A percentile compares a stretch with the other conserved stretches of the same genome.
phyloP scores from a whole-genome alignment of 2,113 vertebrate species.

The Platichthys flesus region DNA sequence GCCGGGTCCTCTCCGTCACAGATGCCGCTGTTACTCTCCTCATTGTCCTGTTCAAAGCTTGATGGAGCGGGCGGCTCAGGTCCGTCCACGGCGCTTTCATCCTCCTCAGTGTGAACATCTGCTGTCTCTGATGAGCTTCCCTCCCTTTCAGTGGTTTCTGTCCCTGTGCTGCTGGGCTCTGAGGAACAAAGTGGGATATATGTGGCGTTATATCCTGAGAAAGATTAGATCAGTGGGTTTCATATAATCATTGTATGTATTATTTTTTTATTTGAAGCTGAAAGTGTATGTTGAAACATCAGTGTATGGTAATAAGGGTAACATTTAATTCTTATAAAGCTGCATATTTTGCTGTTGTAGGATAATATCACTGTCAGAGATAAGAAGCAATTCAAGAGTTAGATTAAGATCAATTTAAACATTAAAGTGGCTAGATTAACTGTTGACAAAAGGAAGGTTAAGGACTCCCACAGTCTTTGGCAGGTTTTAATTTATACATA shows the following conservation, averaged over 20 bases:
- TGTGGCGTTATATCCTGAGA: neutral
- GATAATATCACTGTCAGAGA: neutral
- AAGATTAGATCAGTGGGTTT: neutral
- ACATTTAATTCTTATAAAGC: neutral
- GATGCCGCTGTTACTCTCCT: constrained; percentile 71
- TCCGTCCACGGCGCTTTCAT: constrained; percentile 81
- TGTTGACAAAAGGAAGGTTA: neutral
- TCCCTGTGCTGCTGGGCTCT: constrained; percentile 89
- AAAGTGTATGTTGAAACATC: neutral
- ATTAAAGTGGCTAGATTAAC: neutral
- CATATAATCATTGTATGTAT: neutral
- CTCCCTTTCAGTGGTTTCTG: constrained; percentile 80
- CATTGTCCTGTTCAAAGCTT: constrained; percentile 72
- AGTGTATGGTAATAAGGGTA: neutral
- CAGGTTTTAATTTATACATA: no score
- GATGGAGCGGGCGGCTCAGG: constrained; percentile 74
- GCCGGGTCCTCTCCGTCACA: constrained; percentile 68
- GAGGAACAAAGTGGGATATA: constrained; percentile 30
- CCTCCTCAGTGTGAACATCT: constrained; percentile 75
- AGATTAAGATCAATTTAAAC: neutral
- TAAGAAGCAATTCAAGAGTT: neutral
- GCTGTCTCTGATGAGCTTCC: constrained; percentile 78
- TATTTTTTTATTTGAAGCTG: neutral
- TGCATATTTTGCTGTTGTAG: neutral
- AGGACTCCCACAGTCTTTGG: neutral